phyloP scores from a whole-genome alignment of 1,140 invertebrate genomes.

The Ostrea edulis region DNA sequence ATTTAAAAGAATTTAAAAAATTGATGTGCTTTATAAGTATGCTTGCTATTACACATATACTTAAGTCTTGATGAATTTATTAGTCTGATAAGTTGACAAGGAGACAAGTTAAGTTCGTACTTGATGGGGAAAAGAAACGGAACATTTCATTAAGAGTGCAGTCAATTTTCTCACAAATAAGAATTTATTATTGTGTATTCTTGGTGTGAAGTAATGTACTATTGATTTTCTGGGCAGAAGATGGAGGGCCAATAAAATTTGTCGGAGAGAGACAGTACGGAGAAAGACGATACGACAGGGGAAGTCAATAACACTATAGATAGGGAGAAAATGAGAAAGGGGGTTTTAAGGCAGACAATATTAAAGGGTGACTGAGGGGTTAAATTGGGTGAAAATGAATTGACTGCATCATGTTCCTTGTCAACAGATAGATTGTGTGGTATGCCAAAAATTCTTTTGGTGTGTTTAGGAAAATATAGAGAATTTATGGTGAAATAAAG shows the following conservation, averaged over 20 bases:
- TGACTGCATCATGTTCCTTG: background rate
- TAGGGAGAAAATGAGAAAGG: conserved; percentile 13
- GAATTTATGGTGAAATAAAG: no score
- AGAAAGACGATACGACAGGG: background rate
- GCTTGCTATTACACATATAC: background rate
- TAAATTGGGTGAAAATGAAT: conserved; percentile 14
- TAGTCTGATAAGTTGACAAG: background rate
- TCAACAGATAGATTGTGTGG: background rate
- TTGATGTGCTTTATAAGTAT: background rate
- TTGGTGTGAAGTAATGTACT: conserved; percentile 4
- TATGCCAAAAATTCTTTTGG: background rate
- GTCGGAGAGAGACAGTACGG: background rate
- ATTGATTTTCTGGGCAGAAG: conserved; percentile 5
- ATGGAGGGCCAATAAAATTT: conserved; percentile 22
- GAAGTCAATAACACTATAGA: background rate
- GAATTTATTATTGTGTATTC: background rate
- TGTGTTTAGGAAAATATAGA: background rate
- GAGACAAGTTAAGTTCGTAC: background rate
- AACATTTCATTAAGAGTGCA: background rate
- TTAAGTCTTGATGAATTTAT: no score
- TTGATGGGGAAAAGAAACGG: background rate
- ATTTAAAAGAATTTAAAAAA: background rate
- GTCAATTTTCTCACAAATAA: conserved; percentile 8
- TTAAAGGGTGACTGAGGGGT: background rate
- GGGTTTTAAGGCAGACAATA: conserved; percentile 1